Conservation (phyloP, 2,888 invertebrate species). For the Ochropleura plecta region DNA sequence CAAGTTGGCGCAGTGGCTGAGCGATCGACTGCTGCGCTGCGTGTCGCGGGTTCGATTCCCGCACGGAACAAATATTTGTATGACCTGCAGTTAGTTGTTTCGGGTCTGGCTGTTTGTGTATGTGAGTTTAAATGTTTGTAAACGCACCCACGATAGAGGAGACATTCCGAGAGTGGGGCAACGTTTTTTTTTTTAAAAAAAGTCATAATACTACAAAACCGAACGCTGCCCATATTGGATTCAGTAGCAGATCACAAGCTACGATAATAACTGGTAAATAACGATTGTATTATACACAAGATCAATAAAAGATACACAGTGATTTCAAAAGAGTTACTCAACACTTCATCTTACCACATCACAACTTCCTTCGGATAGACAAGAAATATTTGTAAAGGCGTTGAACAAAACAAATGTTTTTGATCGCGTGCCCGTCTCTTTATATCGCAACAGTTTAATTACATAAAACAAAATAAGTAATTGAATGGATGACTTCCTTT, state of each 20-base stretch:
- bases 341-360: constrained; percentile 30
- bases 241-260: constrained; percentile 39
- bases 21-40: too few species aligned
- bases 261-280: constrained; percentile 5
- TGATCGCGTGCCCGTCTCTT: constrained; percentile 64
- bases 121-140: too few species aligned
- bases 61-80: too few species aligned
- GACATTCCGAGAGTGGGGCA: too few species aligned
- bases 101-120: too few species aligned
- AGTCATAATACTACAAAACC: too few species aligned
- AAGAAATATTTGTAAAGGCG: constrained; percentile 36
- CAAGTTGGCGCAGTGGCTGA: too few species aligned
- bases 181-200: too few species aligned
- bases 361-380: constrained; percentile 15
- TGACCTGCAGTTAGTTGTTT: too few species aligned
- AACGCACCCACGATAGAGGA: too few species aligned
- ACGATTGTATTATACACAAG: constrained; percentile 18
- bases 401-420: constrained; percentile 37
- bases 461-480: constrained; percentile 66
- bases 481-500: constrained; percentile 64
- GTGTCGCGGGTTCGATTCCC: too few species aligned
- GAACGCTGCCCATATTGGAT: background rate
- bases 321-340: constrained; percentile 27
- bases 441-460: constrained; percentile 60
- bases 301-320: constrained; percentile 34